phyloP scores from a whole-genome alignment of 2,113 vertebrate species.

The Tonatia bakeri region DNA sequence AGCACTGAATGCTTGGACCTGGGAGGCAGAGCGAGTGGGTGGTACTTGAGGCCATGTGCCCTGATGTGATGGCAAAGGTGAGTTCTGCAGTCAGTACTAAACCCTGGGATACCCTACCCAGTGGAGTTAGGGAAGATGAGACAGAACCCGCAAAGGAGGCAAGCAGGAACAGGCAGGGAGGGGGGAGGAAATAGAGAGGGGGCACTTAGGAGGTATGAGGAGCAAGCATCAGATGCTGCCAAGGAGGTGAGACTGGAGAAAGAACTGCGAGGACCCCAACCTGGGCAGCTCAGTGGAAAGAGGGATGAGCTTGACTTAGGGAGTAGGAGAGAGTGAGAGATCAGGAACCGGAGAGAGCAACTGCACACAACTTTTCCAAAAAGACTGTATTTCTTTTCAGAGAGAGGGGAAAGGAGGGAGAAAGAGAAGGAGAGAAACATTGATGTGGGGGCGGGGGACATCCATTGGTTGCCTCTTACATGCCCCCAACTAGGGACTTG shows the following conservation, averaged over 20 bases:
- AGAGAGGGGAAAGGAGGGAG: too few relatives aligned
- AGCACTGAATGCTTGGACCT: not conserved
- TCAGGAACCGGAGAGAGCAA: not conserved
- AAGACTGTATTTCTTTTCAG: too few relatives aligned
- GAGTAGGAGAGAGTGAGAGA: not conserved
- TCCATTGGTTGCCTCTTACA: too few relatives aligned
- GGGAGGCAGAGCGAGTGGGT: not conserved
- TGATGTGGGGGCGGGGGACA: too few relatives aligned
- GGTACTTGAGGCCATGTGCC: not conserved
- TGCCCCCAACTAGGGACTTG: too few relatives aligned
- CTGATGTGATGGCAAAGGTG: not conserved
- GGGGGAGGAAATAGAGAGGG: not conserved
- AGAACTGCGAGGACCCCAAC: not conserved
- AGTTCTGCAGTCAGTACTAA: not conserved
- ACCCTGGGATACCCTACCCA: not conserved
- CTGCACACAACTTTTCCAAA: too few relatives aligned
- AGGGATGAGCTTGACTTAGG: not conserved
- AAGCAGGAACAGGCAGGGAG: not conserved
- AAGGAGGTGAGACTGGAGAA: not conserved
- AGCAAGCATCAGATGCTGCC: not conserved
- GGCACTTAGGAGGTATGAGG: not conserved
- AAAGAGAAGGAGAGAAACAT: too few relatives aligned
- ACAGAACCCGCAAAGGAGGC: not conserved
- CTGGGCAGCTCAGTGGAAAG: not conserved
- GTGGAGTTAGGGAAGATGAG: not conserved